Evolutionary conservation across 2,113 vertebrate species (phyloP), one percentile per base, ranked within the genome.

Genomic region (Tricholaema leucomelas): DNA sequence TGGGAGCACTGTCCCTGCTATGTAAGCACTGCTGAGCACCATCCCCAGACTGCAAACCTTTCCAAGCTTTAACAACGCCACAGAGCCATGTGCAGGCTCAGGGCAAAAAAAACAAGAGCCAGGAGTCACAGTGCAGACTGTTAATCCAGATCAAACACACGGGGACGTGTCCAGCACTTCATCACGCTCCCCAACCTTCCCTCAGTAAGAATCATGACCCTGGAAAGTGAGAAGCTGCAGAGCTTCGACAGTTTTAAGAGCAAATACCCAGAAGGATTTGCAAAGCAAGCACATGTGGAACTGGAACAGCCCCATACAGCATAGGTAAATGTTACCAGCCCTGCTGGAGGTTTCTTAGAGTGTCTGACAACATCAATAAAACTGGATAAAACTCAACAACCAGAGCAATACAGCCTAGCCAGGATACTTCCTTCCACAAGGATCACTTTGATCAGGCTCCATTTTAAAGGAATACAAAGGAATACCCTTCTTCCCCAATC

Each of bases 211-310:
- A 90, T 64, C 90, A 78, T 19, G 54, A 85, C 64, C 72, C 60
- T 63, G 89, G 72, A 31, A 94, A 82, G 78, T 77, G 69, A 94
- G 79, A 93, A 82, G 75, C 81, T 82, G 81, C 81, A 89, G 81
- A 89, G 91, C 60, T 89, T 83, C 82, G 91, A 83, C 4, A 7
- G 75, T 70, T 91, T 93, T 92, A 89, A 85, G 61, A 94, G 82
- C 70, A 87, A 94, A 91, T 81, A 90, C 56, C 65, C 93, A 91
- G 73, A 83, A 90, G 82, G 78, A 82, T 91, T 80, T 90, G 75
- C 84, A 94, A 85, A 85, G 88, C 52, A 73, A 87, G 87, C 64
- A 77, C 84, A 89, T 1, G 1, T 74, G 56, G 95, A 92, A 91
- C 10, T 61, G 80, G 65, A 96, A 85, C 44, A 76, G 54, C 31